A percentile compares a stretch with the other conserved stretches of the same genome.
Conservation (phyloP, 2,113 vertebrate species). For the Pimephales promelas region DNA sequence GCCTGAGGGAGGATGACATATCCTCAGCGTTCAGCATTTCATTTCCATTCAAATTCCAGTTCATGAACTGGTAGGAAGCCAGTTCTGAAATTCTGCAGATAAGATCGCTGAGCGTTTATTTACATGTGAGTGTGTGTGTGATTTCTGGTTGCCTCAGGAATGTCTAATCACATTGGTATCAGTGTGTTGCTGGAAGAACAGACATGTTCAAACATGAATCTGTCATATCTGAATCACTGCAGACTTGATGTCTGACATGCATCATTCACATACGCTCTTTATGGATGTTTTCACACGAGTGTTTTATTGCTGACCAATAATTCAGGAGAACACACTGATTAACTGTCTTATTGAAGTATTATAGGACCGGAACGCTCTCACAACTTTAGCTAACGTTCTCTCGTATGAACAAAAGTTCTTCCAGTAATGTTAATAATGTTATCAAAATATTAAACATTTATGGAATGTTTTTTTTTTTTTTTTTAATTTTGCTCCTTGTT, state of each 20-base stretch:
- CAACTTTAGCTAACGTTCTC: too few relatives aligned
- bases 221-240: not conserved
- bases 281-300: not conserved
- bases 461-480: too few relatives aligned
- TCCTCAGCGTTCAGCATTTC: constrained; percentile 5
- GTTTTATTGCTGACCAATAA: not conserved
- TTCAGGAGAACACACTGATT: not conserved
- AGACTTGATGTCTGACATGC: not conserved
- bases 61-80: not conserved
- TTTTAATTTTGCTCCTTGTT: too few relatives aligned
- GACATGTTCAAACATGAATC: constrained; percentile 3
- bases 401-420: too few relatives aligned
- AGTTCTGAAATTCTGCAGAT: too few relatives aligned
- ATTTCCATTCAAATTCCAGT: constrained; percentile 5
- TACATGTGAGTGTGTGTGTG: not conserved
- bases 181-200: constrained; percentile 2
- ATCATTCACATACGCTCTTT: not conserved
- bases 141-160: constrained; percentile 17
- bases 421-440: too few relatives aligned
- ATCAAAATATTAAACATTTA: too few relatives aligned
- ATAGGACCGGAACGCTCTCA: too few relatives aligned
- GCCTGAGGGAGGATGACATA: constrained; percentile 44
- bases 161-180: constrained; percentile 20
- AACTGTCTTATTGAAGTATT: not conserved
- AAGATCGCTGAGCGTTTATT: not conserved